Conservation (phyloP, 2,797 vertebrate genomes). For the Hapalemur alaotrensis region DNA sequence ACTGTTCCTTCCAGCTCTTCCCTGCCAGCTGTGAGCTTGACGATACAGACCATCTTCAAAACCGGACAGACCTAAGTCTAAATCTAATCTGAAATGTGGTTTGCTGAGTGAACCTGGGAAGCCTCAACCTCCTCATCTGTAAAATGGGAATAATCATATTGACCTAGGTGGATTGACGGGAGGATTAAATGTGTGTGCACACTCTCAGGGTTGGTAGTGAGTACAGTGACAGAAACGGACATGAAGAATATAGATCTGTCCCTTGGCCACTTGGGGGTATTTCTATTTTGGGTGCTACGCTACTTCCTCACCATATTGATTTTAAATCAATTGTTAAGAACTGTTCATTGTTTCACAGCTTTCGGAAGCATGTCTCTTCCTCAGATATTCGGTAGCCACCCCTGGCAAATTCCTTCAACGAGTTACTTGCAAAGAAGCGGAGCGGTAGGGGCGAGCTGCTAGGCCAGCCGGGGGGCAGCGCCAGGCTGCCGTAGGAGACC, state of each 20-base stretch:
- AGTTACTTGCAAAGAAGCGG: constrained; percentile 9
- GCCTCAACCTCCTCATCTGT: background rate
- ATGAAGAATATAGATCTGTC: background rate
- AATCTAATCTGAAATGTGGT: constrained; percentile 10
- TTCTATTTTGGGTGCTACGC: constrained; percentile 56
- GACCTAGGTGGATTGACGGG: background rate
- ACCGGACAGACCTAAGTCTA: background rate
- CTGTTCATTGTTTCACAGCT: constrained; percentile 60
- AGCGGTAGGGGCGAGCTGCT: background rate
- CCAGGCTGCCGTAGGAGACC: background rate
- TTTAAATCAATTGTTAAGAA: constrained; percentile 67
- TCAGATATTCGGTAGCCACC: constrained; percentile 22
- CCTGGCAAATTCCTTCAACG: background rate
- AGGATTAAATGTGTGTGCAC: background rate
- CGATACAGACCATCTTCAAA: background rate
- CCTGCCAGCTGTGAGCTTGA: background rate
- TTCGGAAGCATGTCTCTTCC: constrained; percentile 7
- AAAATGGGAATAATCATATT: constrained; percentile 18
- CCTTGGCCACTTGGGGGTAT: constrained; percentile 8
- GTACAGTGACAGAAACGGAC: background rate
- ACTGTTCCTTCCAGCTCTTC: background rate
- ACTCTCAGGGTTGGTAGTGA: background rate
- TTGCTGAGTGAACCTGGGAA: background rate
- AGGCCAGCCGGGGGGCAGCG: background rate
- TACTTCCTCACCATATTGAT: constrained; percentile 58